Evolutionary conservation across 2,113 vertebrate genomes (phyloP).

Genomic region (Paracyprichromis sp.): DNA sequence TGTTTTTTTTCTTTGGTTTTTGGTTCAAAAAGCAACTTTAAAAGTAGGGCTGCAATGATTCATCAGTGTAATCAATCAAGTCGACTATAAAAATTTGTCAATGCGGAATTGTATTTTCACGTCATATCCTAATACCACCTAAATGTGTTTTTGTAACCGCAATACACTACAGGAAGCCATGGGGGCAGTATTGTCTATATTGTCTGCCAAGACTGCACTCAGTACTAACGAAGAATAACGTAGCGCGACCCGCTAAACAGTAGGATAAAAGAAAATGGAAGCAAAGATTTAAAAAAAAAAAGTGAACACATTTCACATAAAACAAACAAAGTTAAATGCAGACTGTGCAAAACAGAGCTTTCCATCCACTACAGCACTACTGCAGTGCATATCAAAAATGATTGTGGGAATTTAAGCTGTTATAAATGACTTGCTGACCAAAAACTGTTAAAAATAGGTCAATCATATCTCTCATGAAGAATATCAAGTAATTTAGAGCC

Average conservation of each 20-base stretch:
- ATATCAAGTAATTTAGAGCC: background rate
- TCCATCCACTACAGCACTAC: background rate
- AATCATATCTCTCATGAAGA: background rate
- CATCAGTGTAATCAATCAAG: background rate
- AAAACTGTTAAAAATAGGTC: background rate
- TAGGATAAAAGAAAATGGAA: background rate
- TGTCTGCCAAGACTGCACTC: background rate
- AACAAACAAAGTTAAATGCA: background rate
- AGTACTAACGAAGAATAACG: background rate
- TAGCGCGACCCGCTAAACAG: fast-evolving
- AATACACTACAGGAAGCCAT: background rate
- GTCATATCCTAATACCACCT: background rate
- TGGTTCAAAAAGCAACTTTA: background rate
- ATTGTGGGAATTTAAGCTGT: background rate
- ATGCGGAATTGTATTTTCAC: background rate
- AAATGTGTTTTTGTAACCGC: background rate
- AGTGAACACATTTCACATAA: background rate
- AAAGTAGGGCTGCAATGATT: background rate
- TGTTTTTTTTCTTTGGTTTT: background rate
- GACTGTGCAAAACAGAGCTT: background rate
- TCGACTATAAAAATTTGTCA: background rate
- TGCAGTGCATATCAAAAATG: background rate
- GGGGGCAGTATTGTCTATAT: background rate
- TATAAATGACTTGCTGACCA: background rate
- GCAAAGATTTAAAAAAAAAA: fast-evolving